A percentile compares a stretch with the other conserved stretches of the same genome.
Evolutionary conservation across 2,888 invertebrate genomes (phyloP).

Genomic region (Nephrocerus scutellatus): DNA sequence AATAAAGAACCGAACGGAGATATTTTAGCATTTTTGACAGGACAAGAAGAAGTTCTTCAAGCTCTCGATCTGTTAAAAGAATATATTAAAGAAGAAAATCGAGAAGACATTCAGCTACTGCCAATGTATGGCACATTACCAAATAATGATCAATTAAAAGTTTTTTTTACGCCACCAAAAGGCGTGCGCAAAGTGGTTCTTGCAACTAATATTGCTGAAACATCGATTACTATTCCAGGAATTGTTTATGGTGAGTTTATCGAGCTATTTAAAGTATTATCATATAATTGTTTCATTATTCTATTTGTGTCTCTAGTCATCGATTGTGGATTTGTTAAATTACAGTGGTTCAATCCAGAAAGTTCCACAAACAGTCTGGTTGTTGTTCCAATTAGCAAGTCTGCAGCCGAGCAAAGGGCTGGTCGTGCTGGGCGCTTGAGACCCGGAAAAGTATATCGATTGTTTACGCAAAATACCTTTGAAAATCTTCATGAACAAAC

Average conservation of each 20-base stretch:
- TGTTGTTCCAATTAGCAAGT: constrained; percentile 74
- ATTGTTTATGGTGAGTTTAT: constrained; percentile 79
- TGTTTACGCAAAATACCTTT: constrained; percentile 74
- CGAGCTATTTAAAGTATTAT: too few relatives aligned
- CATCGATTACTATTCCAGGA: constrained; percentile 90
- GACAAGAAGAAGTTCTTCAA: constrained; percentile 86
- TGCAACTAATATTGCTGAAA: constrained; percentile 95
- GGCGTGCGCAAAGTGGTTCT: constrained; percentile 81
- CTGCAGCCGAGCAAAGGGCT: constrained; percentile 85
- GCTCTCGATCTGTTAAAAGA: constrained; percentile 61
- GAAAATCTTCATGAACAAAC: constrained; percentile 61
- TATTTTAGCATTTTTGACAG: constrained; percentile 85
- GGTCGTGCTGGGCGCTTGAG: constrained; percentile 84
- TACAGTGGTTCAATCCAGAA: constrained; percentile 79
- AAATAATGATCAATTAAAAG: constrained; percentile 69
- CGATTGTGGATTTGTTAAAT: constrained; percentile 93
- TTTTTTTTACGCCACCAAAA: constrained; percentile 65
- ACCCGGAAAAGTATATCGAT: constrained; percentile 77
- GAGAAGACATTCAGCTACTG: constrained; percentile 57
- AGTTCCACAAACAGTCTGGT: constrained; percentile 79
- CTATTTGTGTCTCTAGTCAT: constrained; percentile 59
- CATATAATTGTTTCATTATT: constrained; percentile 1
- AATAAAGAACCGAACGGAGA: constrained; percentile 76
- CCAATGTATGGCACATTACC: constrained; percentile 91
- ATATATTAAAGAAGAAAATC: constrained; percentile 50